Percentiles rank a stretch among this genome's conserved stretches.
Evolutionary conservation across 2,797 vertebrate genomes (phyloP).

Genomic region (Crossoptilon crossoptilon): DNA sequence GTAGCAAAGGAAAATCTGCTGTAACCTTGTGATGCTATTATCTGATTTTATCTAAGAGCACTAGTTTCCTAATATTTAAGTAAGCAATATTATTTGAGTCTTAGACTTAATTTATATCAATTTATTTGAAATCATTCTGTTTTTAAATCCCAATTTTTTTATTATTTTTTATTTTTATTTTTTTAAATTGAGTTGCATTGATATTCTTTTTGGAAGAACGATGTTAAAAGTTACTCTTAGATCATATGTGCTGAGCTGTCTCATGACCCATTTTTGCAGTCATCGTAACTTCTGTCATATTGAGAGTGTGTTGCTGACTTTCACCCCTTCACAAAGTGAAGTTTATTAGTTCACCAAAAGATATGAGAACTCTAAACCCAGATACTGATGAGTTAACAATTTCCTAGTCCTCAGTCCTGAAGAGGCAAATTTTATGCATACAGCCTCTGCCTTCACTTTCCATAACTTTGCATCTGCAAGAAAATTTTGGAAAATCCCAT

Average conservation of each 20-base stretch:
- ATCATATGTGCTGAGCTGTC: background rate
- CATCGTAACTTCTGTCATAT: background rate
- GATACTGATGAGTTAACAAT: background rate
- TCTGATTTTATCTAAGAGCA: background rate
- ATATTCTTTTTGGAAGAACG: background rate
- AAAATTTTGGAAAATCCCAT: background rate
- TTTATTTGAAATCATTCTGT: background rate
- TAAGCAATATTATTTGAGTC: background rate
- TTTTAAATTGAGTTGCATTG: background rate
- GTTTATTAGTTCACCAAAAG: background rate
- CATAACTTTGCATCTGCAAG: background rate
- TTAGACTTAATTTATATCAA: background rate
- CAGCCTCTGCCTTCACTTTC: background rate
- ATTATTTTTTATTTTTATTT: too few relatives aligned
- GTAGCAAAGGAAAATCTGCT: background rate
- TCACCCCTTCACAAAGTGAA: background rate
- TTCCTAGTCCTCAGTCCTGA: background rate
- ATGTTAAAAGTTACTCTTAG: background rate
- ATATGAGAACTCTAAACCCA: background rate
- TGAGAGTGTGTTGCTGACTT: background rate
- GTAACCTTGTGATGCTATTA: background rate
- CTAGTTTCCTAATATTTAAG: background rate
- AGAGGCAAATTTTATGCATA: background rate
- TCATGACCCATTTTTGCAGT: background rate
- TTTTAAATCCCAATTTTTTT: background rate